A percentile compares a stretch with the other conserved stretches of the same genome.
Conservation (phyloP, 2,888 invertebrate genomes). For the Erynnis tages region DNA sequence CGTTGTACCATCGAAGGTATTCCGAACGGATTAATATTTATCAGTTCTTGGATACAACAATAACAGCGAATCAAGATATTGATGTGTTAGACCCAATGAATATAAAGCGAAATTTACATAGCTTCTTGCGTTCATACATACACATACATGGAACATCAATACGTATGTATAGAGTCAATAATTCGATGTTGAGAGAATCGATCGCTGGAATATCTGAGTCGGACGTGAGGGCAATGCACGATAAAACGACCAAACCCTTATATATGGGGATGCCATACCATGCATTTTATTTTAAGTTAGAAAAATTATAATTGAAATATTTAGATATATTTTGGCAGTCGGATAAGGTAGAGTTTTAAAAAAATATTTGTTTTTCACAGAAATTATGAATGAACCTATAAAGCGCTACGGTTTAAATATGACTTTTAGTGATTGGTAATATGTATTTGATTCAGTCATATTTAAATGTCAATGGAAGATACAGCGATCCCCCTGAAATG, state of each 20-base stretch:
- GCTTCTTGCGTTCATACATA: conserved; percentile 53
- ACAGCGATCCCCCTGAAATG: too few species aligned
- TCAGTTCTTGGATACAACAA: conserved; percentile 57
- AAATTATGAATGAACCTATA: too few species aligned
- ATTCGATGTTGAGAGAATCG: conserved; percentile 42
- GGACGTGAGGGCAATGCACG: conserved; percentile 19
- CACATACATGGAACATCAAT: conserved; percentile 39
- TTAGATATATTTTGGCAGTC: too few species aligned
- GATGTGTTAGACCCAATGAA: conserved; percentile 61
- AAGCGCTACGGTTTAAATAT: too few species aligned
- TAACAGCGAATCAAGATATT: conserved; percentile 60
- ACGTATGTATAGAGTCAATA: conserved; percentile 29
- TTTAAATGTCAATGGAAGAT: too few species aligned
- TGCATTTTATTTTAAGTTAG: too few species aligned
- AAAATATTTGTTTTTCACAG: too few species aligned
- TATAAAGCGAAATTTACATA: conserved; percentile 61
- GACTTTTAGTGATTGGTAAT: too few species aligned
- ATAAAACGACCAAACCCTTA: conserved; percentile 28
- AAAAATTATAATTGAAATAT: too few species aligned
- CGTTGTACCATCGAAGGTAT: conserved; percentile 44
- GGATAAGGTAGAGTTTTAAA: too few species aligned
- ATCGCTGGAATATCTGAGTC: conserved; percentile 28
- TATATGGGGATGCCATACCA: conserved; percentile 41
- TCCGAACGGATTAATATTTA: conserved; percentile 66
- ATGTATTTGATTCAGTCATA: too few species aligned